Percentiles rank a stretch among this genome's conserved stretches.
Evolutionary conservation across 1,140 invertebrate genomes (phyloP).

Genomic region (Radopholus similis): DNA sequence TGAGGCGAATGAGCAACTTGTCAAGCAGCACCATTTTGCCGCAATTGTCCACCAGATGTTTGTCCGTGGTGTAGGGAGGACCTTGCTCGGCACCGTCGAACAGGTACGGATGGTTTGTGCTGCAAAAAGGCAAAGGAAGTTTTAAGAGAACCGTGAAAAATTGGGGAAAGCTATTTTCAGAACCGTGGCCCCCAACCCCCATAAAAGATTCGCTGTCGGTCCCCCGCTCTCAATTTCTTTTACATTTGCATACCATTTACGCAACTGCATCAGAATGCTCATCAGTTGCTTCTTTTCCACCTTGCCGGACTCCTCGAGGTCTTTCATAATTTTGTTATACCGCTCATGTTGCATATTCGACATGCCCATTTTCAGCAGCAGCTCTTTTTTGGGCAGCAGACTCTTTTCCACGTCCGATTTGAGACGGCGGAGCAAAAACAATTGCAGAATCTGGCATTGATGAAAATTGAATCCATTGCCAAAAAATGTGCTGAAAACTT

Average conservation of each 20-base stretch:
- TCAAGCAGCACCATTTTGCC: conserved; percentile 95
- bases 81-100: conserved; percentile 97
- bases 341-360: conserved; percentile 99
- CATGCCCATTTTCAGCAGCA: conserved; percentile 81
- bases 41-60: conserved; percentile 86
- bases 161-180: neutral
- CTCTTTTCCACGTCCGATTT: conserved; percentile 97
- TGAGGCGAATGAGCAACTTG: conserved; percentile 84
- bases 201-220: no score
- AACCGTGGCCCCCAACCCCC: no score
- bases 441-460: conserved; percentile 72
- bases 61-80: conserved; percentile 95
- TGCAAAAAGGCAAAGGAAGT: no score
- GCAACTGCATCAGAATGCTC: conserved; percentile 97
- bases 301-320: conserved; percentile 95
- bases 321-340: conserved; percentile 93
- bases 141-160: no score
- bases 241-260: conserved; percentile 77
- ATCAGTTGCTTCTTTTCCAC: conserved; percentile 94
- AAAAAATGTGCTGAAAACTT: no score
- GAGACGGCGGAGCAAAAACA: conserved; percentile 87
- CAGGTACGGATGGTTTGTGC: conserved; percentile 73
- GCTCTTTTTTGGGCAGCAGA: conserved; percentile 92
- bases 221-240: no score
- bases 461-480: no score